Base-by-base conservation (phyloP, 2,888 invertebrate species). In the Elmis aenea region DNA sequence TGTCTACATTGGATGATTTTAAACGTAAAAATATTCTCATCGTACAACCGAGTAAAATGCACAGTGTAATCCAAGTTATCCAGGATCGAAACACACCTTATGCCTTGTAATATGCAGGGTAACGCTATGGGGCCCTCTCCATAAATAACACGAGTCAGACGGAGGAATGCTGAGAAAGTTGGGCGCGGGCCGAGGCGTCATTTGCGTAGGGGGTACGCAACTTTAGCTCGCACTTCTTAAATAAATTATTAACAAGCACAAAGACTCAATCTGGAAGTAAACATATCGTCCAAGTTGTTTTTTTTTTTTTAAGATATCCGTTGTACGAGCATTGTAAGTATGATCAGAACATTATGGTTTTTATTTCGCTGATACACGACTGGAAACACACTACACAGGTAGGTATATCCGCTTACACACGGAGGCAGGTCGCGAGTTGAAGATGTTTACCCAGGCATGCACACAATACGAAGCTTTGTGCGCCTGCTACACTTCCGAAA, bases 121-220 rank as follows among this genome's bases (percentile, higher is more conserved):
- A 30, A 30, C 40, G 28, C 42, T 27, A 39, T 35, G 29, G 36
- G 34, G 31, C 24, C 29, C 33, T 34, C 13, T 69, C 70, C 44
- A 42, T 46, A 46, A 46, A 46, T 72, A 72, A 72, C 69, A 60
- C 66, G 64, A 69, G 70, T 68, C 70, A 54, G 55, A 51, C 66
- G 62, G 67, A 66, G 73, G 74, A 74, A 70, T 69, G 69, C 71
- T 68, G 69, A 68, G 67, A 70, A 72, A 69, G 67, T 64, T 65
- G 68, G 59, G 58, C 64, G 68, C 63, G 68, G 63, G 63, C 61
- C 67, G 60, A 59, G 69, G 71, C 65, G 69, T 66, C 54, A n/a
- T 60, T 59, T 64, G 59, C 62, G 54, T 54, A 55, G 53, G 51
- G n/a, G 48, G 55, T 57, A 58, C 58, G 34, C 38, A 38, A 26